Percentiles rank a stretch among this genome's conserved stretches.
Conservation (phyloP, 37 sponge, comb jelly and placozoan genomes). For the Oopsacas minuta region DNA sequence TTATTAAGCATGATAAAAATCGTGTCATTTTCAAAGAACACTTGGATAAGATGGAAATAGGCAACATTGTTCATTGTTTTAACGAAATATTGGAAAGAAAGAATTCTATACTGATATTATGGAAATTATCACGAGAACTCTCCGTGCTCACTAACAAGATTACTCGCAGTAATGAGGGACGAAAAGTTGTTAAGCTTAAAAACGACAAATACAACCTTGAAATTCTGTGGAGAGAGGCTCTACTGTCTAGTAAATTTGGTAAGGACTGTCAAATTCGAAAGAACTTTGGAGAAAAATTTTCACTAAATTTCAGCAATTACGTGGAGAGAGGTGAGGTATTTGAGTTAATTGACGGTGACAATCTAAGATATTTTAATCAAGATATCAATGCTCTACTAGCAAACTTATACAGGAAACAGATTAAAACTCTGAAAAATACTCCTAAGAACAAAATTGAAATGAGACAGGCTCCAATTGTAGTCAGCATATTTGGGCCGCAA, state of each 20-base stretch:
- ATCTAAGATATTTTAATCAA: not conserved
- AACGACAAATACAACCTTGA: not conserved
- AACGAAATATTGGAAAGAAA: not conserved
- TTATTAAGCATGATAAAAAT: not conserved
- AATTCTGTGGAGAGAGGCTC: not conserved
- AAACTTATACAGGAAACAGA: not conserved
- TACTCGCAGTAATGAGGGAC: not conserved
- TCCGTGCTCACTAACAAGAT: not conserved
- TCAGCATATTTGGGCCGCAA: not conserved
- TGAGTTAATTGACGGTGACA: not conserved
- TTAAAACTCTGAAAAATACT: not conserved
- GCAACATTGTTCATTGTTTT: not conserved
- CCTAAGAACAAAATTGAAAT: not conserved
- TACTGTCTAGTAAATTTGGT: not conserved
- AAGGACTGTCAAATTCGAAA: not conserved
- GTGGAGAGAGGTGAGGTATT: conserved; percentile 5
- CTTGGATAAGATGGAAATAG: not conserved
- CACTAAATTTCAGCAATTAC: not conserved
- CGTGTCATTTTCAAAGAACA: not conserved
- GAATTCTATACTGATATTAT: not conserved
- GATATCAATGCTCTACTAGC: not conserved
- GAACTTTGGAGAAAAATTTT: not conserved
- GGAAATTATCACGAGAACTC: conserved; percentile 8
- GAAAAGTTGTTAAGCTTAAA: not conserved
- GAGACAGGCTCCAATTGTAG: not conserved